A percentile compares a stretch with the other conserved stretches of the same genome.
Evolutionary conservation across 2,113 vertebrate genomes (phyloP).

Genomic region (Nannospalax galili): DNA sequence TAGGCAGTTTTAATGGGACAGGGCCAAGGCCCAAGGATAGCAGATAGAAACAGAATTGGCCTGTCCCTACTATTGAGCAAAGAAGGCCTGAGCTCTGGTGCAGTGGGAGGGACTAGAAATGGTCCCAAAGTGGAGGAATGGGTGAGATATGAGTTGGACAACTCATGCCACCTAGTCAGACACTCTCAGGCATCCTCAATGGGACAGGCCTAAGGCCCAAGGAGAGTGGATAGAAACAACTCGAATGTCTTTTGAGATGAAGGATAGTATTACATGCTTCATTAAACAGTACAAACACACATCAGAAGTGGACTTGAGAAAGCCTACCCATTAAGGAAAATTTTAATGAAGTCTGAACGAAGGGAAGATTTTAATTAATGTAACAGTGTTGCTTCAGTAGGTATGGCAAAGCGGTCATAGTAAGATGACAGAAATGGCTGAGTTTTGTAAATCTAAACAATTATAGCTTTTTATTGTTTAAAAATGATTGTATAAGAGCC

Average conservation of each 20-base stretch:
- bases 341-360: not conserved
- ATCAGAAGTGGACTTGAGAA: not conserved
- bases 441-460: not conserved
- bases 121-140: too few relatives aligned
- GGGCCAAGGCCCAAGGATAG: too few relatives aligned
- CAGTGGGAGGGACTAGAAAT: too few relatives aligned
- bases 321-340: not conserved
- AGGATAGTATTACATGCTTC: not conserved
- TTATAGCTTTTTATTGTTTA: not conserved
- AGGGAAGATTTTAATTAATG: not conserved
- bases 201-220: too few relatives aligned
- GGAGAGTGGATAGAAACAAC: too few relatives aligned
- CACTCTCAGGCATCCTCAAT: too few relatives aligned
- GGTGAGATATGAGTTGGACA: too few relatives aligned
- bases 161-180: too few relatives aligned
- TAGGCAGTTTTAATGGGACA: too few relatives aligned
- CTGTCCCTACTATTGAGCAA: too few relatives aligned
- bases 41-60: too few relatives aligned
- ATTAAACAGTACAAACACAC: not conserved
- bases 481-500: not conserved
- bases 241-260: slow-evolving; percentile 2
- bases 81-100: too few relatives aligned
- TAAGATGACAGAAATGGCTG: not conserved
- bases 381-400: not conserved
- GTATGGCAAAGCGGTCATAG: not conserved